Evolutionary conservation across 2,888 invertebrate species (phyloP).

Genomic region (Seira sanloemensis): DNA sequence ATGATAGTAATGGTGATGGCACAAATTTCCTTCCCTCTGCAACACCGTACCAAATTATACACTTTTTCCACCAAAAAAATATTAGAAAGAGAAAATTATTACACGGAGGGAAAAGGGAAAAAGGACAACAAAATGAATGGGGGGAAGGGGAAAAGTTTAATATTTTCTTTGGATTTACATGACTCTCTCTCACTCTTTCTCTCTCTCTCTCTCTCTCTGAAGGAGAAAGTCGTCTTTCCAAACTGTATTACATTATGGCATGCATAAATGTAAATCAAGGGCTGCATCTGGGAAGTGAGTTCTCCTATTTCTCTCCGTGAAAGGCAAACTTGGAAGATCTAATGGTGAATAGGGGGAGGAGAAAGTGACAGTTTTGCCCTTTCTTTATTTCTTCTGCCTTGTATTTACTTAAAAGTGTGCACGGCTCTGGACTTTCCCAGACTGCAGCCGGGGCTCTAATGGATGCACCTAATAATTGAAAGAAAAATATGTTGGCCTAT

Average conservation of each 20-base stretch:
- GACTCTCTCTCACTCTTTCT: too few relatives aligned
- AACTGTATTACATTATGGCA: constrained; percentile 53
- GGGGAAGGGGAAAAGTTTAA: constrained; percentile 36
- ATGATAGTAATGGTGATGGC: neutral
- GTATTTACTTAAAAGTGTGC: too few relatives aligned
- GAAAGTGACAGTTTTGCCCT: neutral
- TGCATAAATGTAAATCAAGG: constrained; percentile 62
- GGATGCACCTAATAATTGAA: constrained; percentile 4
- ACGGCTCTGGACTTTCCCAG: neutral
- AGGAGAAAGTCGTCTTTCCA: neutral
- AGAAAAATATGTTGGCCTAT: neutral
- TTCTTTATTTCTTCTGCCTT: neutral
- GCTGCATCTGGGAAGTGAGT: constrained; percentile 58
- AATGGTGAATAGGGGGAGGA: too few relatives aligned
- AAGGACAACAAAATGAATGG: neutral
- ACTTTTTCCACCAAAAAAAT: constrained; percentile 31
- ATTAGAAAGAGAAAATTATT: constrained; percentile 45
- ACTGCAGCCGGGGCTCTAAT: neutral
- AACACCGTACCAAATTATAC: constrained; percentile 9
- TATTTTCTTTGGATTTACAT: constrained; percentile 59
- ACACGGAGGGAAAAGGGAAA: constrained; percentile 17
- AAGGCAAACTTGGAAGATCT: too few relatives aligned
- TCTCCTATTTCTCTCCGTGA: too few relatives aligned
- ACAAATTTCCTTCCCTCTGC: neutral
- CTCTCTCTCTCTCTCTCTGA: too few relatives aligned